Evolutionary conservation across 1,140 invertebrate genomes (phyloP).

Genomic region (Cataglyphis hispanica): DNA sequence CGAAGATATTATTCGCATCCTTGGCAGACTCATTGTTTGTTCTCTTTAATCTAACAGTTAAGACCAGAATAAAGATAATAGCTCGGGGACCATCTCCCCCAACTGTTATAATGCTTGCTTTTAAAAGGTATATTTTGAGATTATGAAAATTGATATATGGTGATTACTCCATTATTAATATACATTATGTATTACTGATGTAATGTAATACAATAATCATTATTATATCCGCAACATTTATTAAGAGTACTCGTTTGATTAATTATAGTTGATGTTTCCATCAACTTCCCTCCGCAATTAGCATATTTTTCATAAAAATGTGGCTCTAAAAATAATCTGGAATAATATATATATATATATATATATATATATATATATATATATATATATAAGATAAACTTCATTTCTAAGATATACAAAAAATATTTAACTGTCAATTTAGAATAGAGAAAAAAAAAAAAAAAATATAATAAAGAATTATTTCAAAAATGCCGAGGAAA

Average conservation of each 20-base stretch:
- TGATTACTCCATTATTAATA: slow-evolving; percentile 15
- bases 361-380: no score
- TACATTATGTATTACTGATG: neutral
- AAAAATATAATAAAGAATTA: slow-evolving; percentile 1
- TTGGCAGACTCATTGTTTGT: slow-evolving; percentile 18
- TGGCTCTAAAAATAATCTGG: neutral
- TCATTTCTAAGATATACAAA: neutral
- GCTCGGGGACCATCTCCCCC: neutral
- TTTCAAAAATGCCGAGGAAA: neutral
- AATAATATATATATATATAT: no score
- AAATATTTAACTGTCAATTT: neutral
- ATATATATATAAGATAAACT: slow-evolving; percentile 9
- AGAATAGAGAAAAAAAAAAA: neutral
- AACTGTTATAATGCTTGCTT: neutral
- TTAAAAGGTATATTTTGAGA: neutral
- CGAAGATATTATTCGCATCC: slow-evolving; percentile 10
- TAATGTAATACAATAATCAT: slow-evolving; percentile 7
- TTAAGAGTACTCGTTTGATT: slow-evolving; percentile 14
- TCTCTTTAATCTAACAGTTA: slow-evolving; percentile 36
- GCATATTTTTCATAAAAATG: neutral
- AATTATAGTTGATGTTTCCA: slow-evolving; percentile 1
- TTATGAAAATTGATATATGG: neutral
- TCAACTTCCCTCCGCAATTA: neutral
- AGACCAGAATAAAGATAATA: slow-evolving; percentile 40
- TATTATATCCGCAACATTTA: neutral